A percentile compares a stretch with the other conserved stretches of the same genome.
phyloP scores from a whole-genome alignment of 2,888 invertebrate species.

The Drosophila mulleri region DNA sequence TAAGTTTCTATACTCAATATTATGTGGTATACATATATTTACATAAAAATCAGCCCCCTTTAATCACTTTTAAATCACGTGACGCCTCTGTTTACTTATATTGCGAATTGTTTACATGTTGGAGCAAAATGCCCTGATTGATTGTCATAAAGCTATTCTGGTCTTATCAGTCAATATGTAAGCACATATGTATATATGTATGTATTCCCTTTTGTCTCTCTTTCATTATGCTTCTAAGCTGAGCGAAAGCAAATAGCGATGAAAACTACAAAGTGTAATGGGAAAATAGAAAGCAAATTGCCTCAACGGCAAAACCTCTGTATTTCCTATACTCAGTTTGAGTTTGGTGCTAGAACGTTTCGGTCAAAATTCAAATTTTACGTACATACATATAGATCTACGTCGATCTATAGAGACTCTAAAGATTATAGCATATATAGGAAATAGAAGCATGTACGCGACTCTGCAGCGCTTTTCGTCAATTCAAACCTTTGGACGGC shows the following conservation, averaged over 20 bases:
- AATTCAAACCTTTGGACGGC: conserved; percentile 48
- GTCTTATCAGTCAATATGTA: conserved; percentile 43
- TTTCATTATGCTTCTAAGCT: conserved; percentile 19
- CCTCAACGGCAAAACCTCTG: conserved; percentile 31
- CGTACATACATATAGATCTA: background rate
- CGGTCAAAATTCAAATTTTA: conserved; percentile 36
- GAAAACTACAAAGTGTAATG: conserved; percentile 44
- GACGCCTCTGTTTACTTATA: conserved; percentile 36
- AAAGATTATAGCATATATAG: background rate
- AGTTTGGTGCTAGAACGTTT: conserved; percentile 30
- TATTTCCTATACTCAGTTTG: conserved; percentile 43
- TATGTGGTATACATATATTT: no score
- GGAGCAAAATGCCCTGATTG: conserved; percentile 55
- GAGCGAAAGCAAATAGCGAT: conserved; percentile 35
- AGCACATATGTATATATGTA: background rate
- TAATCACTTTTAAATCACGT: background rate
- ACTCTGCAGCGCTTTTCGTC: conserved; percentile 35
- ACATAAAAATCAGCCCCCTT: background rate
- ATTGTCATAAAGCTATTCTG: conserved; percentile 40
- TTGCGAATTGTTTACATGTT: conserved; percentile 52
- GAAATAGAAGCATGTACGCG: conserved; percentile 38
- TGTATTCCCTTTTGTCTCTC: conserved; percentile 20
- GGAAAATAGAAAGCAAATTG: conserved; percentile 42
- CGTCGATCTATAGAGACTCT: background rate
- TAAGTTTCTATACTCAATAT: no score